Evolutionary conservation across 2,888 invertebrate species (phyloP).

Genomic region (Xanthorhoe designata): DNA sequence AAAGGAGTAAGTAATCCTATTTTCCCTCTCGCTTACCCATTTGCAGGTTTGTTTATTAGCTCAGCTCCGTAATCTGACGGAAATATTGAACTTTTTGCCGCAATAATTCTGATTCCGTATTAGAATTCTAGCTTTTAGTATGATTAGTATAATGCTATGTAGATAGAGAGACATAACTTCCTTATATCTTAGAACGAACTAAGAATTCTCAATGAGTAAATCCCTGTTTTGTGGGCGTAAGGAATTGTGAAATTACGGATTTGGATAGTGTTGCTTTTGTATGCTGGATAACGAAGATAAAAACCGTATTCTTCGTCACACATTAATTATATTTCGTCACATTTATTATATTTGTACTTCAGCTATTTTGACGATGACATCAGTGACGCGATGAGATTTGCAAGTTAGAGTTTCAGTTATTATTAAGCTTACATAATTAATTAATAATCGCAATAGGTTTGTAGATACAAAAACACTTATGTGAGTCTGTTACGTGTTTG

Average conservation of each 20-base stretch:
- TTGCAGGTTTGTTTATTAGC: constrained; percentile 48
- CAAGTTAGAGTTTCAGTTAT: too few species aligned
- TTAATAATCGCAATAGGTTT: too few species aligned
- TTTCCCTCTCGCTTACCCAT: constrained; percentile 51
- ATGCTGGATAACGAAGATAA: too few species aligned
- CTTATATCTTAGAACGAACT: neutral
- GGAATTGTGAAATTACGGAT: neutral
- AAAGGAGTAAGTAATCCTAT: constrained; percentile 61
- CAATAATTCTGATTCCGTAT: constrained; percentile 25
- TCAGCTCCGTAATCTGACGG: constrained; percentile 35
- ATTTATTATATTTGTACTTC: too few species aligned
- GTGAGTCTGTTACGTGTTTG: too few species aligned
- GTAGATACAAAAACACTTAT: too few species aligned
- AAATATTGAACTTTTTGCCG: constrained; percentile 34
- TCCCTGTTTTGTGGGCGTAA: neutral
- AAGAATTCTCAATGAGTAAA: neutral
- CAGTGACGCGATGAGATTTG: too few species aligned
- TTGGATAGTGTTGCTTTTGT: neutral
- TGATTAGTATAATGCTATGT: constrained; percentile 22
- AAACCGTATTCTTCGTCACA: too few species aligned
- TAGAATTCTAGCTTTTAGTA: constrained; percentile 18
- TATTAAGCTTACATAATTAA: too few species aligned
- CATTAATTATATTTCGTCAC: too few species aligned
- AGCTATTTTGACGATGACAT: too few species aligned
- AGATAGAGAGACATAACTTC: constrained; percentile 6